Evolutionary conservation across 2,797 vertebrate genomes (phyloP), one percentile per base, ranked within the genome.

Genomic region (Myotis daubentonii): DNA sequence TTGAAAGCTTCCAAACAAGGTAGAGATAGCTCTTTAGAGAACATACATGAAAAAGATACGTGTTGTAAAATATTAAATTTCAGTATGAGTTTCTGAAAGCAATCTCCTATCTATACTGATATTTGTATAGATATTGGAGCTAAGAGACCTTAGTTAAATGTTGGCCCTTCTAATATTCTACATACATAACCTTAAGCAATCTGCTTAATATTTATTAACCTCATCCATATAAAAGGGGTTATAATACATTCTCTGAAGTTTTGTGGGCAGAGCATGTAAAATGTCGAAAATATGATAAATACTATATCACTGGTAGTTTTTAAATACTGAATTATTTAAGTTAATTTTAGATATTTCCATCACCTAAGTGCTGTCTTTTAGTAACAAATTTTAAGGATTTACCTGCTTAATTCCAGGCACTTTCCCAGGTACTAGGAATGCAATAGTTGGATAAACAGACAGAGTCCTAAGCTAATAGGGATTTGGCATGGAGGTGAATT

Each of bases 1-100:
- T 87, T 89, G 53, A 95, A 95, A 76, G 38, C 81, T 83, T 44
- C 30, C 8, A 89, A 92, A 41, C 13, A 87, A n/a, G 15, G 5
- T 49, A 79, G 20, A 79, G 20, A 75, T n/a, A 89, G 17, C 22
- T 38, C 19, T 44, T 81, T 22, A 94, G 57, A 95, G 66, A 89
- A 92, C 94, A 91, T 23, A 74, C 11, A 70, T 49, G 8, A 57
- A 91, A 93, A 82, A 4, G 11, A 51, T 47, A 62, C n/a, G 0
- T 44, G 6, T 17, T 79, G 1, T 71, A 71, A 11, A 93, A 82
- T 71, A 74, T 71, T 86, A 79, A 87, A 91, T 83, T 79, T 91
- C 16, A 86, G 17, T 49, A 12, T 12, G 3, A 6, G 9, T n/a
- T 93, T 85, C 33, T 86, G 19, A 83, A 87, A 72, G 16, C 7